Base-by-base conservation (phyloP, 2,888 invertebrate genomes). In the Liodrosophila aerea region DNA sequence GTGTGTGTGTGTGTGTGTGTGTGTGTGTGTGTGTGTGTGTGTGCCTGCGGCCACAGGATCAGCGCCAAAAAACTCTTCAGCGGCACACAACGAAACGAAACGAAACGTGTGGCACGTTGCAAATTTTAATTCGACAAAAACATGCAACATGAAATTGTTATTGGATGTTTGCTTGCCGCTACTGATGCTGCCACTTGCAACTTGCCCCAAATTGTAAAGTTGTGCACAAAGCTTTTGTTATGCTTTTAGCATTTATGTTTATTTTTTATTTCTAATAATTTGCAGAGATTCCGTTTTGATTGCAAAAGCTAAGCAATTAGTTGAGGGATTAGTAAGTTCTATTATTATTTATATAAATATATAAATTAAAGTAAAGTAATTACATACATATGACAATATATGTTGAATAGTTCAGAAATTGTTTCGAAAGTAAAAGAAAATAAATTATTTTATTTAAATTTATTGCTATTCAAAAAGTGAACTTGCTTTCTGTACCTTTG, bases 51-150 rank as follows among this genome's bases (percentile, higher is more conserved):
- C 22, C 22, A 22, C 72, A 68, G 78, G 67, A 76, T 76, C 73
- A 80, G 70, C 64, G 64, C 60, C 74, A 70, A 70, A 78, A 22
- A 22, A 22, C 22, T 22, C 46, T 68, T 81, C 81, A 64, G 68
- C 84, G 63, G 65, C 73, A 66, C 49, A 54, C 33, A 57, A 51
- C 68, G 58, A 62, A 84, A 80, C 78, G 22, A 22, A 22, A 22
- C 22, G 22, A 22, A 22, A 22, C 22, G 22, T 22, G 78, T 77
- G 78, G 71, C 60, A 76, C 73, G 71, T 64, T 68, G 83, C 80
- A 78, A 82, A 76, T 87, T 87, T 82, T 87, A 87, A 86, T 86
- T 87, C 76, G 78, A 77, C 73, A 71, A 83, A 76, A 80, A 77
- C 70, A 70, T 66, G 73, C 67, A 67, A 62, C 70, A 22, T 70